Percentiles rank a stretch among this genome's conserved stretches.
Conservation (phyloP, 1,140 invertebrate species). For the Bombus fervidus region DNA sequence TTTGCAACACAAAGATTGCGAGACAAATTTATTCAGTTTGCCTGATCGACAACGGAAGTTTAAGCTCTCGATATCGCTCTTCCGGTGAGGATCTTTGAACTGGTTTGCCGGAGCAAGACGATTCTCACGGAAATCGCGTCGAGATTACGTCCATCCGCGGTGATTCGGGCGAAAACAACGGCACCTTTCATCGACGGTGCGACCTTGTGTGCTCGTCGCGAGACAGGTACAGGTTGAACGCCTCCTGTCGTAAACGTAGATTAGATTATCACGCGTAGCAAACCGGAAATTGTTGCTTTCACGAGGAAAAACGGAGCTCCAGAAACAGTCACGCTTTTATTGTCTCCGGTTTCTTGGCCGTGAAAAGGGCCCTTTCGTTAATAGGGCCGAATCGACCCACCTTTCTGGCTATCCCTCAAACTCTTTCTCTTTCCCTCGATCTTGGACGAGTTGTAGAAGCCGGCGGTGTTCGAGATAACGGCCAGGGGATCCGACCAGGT, state of each 20-base stretch:
- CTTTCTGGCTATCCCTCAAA: constrained; percentile 46
- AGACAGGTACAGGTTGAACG: constrained; percentile 11
- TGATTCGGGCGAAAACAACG: constrained; percentile 52
- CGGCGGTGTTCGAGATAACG: constrained; percentile 74
- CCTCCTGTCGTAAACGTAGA: constrained; percentile 61
- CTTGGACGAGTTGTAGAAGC: constrained; percentile 54
- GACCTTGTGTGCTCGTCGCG: constrained; percentile 1
- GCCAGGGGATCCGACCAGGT: constrained; percentile 59
- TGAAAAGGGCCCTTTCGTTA: constrained; percentile 75
- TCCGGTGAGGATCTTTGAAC: background rate
- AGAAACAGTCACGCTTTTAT: constrained; percentile 67
- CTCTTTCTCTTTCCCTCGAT: background rate
- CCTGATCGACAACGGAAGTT: too few species aligned
- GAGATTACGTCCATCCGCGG: constrained; percentile 28
- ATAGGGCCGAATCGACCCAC: constrained; percentile 54
- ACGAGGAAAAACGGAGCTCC: constrained; percentile 27
- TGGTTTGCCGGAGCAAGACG: background rate
- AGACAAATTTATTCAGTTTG: too few species aligned
- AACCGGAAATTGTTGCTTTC: constrained; percentile 64
- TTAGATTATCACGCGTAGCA: constrained; percentile 64
- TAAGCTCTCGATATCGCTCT: background rate
- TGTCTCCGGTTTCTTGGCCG: constrained; percentile 64
- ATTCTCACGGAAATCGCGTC: constrained; percentile 35
- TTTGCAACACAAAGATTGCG: too few species aligned
- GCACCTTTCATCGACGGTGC: constrained; percentile 31